A percentile compares a stretch with the other conserved stretches of the same genome.
Evolutionary conservation across 2,797 vertebrate genomes (phyloP).

Genomic region (Sardinella longiceps): DNA sequence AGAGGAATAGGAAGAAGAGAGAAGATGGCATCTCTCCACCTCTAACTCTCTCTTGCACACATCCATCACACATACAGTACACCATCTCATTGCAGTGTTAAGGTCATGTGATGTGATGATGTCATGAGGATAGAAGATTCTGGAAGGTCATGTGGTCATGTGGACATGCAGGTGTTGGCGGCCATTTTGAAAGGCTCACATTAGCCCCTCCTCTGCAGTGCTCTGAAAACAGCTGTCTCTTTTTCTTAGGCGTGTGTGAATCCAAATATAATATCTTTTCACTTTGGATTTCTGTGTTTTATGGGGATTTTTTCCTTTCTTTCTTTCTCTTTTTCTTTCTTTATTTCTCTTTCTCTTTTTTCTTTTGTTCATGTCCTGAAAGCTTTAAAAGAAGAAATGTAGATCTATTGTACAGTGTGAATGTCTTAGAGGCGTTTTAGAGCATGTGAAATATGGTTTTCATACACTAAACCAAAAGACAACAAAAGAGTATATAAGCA

Average conservation of each 20-base stretch:
- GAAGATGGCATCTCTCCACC: constrained; percentile 11
- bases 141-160: not conserved
- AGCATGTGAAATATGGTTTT: constrained; percentile 80
- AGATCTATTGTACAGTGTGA: constrained; percentile 80
- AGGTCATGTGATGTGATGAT: too few relatives aligned
- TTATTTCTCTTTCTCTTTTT: constrained; percentile 42
- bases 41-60: constrained; percentile 14
- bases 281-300: not conserved
- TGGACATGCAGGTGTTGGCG: not conserved
- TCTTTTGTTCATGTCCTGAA: constrained; percentile 71
- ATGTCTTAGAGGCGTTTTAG: constrained; percentile 70
- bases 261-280: constrained; percentile 46
- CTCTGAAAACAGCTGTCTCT: constrained; percentile 43
- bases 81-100: too few relatives aligned
- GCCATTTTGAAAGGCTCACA: not conserved
- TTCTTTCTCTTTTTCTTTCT: too few relatives aligned
- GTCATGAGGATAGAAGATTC: not conserved
- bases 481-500: constrained; percentile 68
- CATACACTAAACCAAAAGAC: constrained; percentile 71
- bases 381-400: constrained; percentile 76
- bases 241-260: constrained; percentile 45
- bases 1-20: too few relatives aligned
- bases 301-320: constrained; percentile 30
- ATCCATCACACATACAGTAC: too few relatives aligned
- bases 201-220: not conserved